Evolutionary conservation across 2,888 invertebrate genomes (phyloP).

Genomic region (Dione juno): DNA sequence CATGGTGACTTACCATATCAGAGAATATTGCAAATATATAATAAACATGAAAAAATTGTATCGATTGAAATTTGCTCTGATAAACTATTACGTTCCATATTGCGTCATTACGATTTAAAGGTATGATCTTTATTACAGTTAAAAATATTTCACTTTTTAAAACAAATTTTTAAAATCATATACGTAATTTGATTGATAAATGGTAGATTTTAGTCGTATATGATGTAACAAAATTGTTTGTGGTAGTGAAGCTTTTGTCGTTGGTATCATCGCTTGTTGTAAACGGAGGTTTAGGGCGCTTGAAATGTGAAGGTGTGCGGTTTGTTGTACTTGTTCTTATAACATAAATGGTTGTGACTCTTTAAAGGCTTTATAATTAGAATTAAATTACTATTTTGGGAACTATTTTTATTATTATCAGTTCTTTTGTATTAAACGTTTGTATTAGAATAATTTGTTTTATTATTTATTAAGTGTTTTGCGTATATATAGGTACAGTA

Average conservation of each 20-base stretch:
- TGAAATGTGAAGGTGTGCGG: constrained; percentile 1
- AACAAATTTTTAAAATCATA: not conserved
- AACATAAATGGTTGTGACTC: constrained; percentile 38
- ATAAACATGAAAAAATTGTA: not conserved
- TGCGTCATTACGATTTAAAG: not conserved
- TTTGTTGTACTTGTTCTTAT: constrained; percentile 19
- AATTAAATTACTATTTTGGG: constrained; percentile 17
- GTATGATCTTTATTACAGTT: not conserved
- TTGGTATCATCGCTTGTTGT: constrained; percentile 9
- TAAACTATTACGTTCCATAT: not conserved
- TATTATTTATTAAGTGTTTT: not conserved
- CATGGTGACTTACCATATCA: too few species aligned
- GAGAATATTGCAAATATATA: too few species aligned
- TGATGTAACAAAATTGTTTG: constrained; percentile 8
- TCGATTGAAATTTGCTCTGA: not conserved
- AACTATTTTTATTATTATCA: constrained; percentile 3
- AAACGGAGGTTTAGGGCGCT: constrained; percentile 4
- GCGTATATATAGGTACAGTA: too few species aligned
- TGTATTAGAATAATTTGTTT: not conserved
- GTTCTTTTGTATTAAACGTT: constrained; percentile 10
- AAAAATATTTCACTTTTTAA: not conserved
- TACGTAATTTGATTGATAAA: not conserved
- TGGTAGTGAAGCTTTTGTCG: constrained; percentile 5
- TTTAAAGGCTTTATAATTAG: constrained; percentile 31
- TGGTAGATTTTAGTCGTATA: not conserved